Conservation (phyloP, 2,797 vertebrate genomes). For the Steatocranus sp. region DNA sequence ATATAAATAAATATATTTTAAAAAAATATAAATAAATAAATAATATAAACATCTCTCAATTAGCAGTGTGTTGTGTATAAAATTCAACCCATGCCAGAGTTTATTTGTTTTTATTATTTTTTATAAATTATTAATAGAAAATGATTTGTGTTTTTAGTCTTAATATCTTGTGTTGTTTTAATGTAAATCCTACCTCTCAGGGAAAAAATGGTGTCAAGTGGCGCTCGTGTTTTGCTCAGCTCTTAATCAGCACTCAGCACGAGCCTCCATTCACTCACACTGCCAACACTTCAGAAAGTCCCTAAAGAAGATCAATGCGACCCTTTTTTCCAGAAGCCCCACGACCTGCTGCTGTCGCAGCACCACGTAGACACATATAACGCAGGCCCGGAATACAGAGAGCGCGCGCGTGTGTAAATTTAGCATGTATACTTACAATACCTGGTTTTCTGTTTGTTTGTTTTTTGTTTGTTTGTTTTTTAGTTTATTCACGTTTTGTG, state of each 20-base stretch:
- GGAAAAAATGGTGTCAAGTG: slow-evolving; percentile 47
- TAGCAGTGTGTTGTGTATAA: neutral
- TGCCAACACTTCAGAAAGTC: slow-evolving; percentile 52
- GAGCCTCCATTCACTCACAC: slow-evolving; percentile 28
- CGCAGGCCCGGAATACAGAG: neutral
- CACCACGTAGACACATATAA: neutral
- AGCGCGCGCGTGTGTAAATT: neutral
- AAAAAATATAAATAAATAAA: neutral
- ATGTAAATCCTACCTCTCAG: slow-evolving; percentile 10
- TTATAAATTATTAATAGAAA: neutral
- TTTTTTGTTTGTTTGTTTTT: neutral
- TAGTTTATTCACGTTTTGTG: neutral
- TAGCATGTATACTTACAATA: too few relatives aligned
- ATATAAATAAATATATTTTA: neutral
- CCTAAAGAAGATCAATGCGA: slow-evolving; percentile 63
- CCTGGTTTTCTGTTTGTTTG: neutral
- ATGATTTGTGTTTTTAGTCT: neutral
- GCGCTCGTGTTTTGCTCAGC: slow-evolving; percentile 30
- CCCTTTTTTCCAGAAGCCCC: slow-evolving; percentile 28
- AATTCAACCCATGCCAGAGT: neutral
- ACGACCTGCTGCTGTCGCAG: slow-evolving; percentile 49
- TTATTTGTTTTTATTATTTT: neutral
- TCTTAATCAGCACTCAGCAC: slow-evolving; percentile 63
- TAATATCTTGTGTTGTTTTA: neutral
- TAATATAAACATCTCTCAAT: neutral